Evolutionary conservation across 2,113 vertebrate genomes (phyloP), one percentile per base, ranked within the genome.

Genomic region (Chamaetylas fuelleborni): DNA sequence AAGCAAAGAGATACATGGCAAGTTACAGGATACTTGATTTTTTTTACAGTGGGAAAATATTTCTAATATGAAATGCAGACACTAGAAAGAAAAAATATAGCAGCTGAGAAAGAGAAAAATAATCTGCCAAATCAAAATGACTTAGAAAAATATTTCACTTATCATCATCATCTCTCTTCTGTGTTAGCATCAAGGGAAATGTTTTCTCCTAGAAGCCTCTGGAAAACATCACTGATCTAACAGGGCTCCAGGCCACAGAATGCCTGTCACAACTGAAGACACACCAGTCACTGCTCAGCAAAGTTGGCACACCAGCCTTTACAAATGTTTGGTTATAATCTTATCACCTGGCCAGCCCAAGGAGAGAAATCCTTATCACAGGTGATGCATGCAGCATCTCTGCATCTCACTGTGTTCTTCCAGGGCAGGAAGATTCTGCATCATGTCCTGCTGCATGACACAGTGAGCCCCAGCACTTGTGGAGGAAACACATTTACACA

Each of bases 61-160:
- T 81, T 48, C 31, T 70, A 62, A 43, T 51, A 65, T 23, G 58
- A 66, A 92, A 90, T 83, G 60, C 47, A 93, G 67, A 36, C 60
- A 51, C 22, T 56, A n/a, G 67, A 60, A 90, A 31, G 43, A 36
- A 81, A 86, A 17, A 34, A 15, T 29, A 34, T 16, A 40, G 38
- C 50, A 74, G 50, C 86, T 87, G 48, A 84, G 61, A 65, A 93
- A 60, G 29, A 90, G 53, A 85, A 65, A 87, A 96, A 88, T 28
- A 80, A 83, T 64, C 88, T 86, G 67, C 81, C 87, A 81, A 93
- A 88, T 56, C 76, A 92, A 93, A 83, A 24, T 56, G 47, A 40
- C n/a, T 78, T 62, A 51, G 54, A 48, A 86, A 58, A 94, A 22
- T 20, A 40, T 38, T 61, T 80, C 22, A 38, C 14, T 90, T 61